Percentiles rank a stretch among this genome's conserved stretches.
phyloP scores from a whole-genome alignment of 2,888 invertebrate species.

The Polydesmus complanatus region DNA sequence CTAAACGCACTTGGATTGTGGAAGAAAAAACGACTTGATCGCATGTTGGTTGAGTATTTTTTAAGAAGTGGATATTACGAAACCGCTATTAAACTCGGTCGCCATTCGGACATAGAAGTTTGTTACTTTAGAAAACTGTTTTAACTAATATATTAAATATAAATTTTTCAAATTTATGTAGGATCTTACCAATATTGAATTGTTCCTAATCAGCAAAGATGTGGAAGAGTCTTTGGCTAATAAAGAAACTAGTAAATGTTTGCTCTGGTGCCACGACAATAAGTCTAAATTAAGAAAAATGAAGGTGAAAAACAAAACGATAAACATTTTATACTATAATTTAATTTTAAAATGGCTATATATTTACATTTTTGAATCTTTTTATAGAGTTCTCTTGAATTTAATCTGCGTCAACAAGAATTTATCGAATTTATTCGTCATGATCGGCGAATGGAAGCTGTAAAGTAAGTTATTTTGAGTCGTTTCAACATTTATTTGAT shows the following conservation, averaged over 20 bases:
- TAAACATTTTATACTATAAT: not conserved
- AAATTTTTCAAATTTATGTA: slow-evolving; percentile 41
- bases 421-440: slow-evolving; percentile 86
- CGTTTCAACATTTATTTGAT: not conserved
- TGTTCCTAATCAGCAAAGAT: slow-evolving; percentile 39
- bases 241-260: slow-evolving; percentile 72
- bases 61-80: slow-evolving; percentile 89
- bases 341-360: too few relatives aligned
- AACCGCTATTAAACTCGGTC: slow-evolving; percentile 75
- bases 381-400: slow-evolving; percentile 76
- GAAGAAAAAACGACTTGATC: slow-evolving; percentile 73
- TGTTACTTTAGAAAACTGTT: not conserved
- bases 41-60: slow-evolving; percentile 94
- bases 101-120: slow-evolving; percentile 45
- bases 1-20: slow-evolving; percentile 54
- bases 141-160: not conserved
- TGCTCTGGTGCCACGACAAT: slow-evolving; percentile 93
- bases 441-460: slow-evolving; percentile 76
- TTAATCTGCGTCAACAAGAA: slow-evolving; percentile 82
- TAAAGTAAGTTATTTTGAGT: slow-evolving; percentile 40
- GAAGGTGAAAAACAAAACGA: slow-evolving; percentile 35
- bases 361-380: too few relatives aligned
- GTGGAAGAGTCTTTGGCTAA: slow-evolving; percentile 68
- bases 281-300: slow-evolving; percentile 86
- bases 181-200: slow-evolving; percentile 78